Evolutionary conservation across 2,888 invertebrate species (phyloP), one percentile per base, ranked within the genome.

Genomic region (Aromia moschata): DNA sequence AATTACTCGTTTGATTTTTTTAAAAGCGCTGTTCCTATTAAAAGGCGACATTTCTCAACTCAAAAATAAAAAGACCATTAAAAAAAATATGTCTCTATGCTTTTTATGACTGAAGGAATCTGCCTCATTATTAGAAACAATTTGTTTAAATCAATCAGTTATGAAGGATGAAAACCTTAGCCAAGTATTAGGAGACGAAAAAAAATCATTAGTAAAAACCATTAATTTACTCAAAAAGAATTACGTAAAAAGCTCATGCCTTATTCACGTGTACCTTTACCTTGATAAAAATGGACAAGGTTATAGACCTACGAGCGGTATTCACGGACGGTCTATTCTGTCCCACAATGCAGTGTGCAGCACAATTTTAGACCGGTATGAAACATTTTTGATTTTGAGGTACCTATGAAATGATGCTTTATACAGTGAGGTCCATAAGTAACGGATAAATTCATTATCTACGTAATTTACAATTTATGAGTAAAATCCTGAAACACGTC

Each of bases 241-340:
- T 11, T 25, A 44, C 20, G 44, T 12, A 44, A 41, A 41, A 44
- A 2, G 25, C 12, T 2, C 44, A 11, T 41, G 41, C 17, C 41
- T 17, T 17, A 10, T 44, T 44, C 44, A 44, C 44, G 44, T 44
- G 44, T 2, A 25, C 11, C 44, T 41, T 18, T 4, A 2, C 18
- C n/a, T 44, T 25, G 20, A 44, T 25, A 44, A 44, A 44, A 44
- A 44, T 44, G n/a, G 20, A 20, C 44, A 44, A 44, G 44, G 44
- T 44, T 44, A 44, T 25, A 12, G 25, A 12, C 44, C 30, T 44
- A 44, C 12, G 44, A 44, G 25, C 44, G 16, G 44, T 31, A 54
- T 54, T 54, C 54, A 36, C 54, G 54, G 44, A 54, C 43, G 44
- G n/a, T n/a, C n/a, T n/a, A n/a, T n/a, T n/a, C n/a, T n/a, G n/a